Evolutionary conservation across 2,888 invertebrate genomes (phyloP).

Genomic region (Cosmia pyralina): DNA sequence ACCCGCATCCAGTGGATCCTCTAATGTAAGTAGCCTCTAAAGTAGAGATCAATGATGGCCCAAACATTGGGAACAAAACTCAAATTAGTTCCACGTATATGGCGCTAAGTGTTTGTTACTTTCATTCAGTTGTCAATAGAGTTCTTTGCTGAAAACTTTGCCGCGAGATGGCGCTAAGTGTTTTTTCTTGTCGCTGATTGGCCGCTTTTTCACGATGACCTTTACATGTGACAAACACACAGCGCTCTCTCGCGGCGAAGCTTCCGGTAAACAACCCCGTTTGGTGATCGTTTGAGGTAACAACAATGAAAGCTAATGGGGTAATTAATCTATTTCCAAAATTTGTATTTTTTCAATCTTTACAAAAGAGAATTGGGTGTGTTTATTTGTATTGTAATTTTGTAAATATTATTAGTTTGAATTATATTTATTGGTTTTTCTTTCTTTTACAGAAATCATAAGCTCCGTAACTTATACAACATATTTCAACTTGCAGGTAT

Average conservation of each 20-base stretch:
- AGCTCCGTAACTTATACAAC: constrained; percentile 79
- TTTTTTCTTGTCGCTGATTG: too few species aligned
- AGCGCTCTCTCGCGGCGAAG: too few species aligned
- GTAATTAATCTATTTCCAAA: background rate
- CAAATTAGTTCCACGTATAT: too few species aligned
- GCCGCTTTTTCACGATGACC: too few species aligned
- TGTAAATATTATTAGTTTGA: background rate
- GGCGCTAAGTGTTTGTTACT: too few species aligned
- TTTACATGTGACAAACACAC: too few species aligned
- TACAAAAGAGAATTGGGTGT: background rate
- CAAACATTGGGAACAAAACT: too few species aligned
- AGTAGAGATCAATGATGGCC: too few species aligned
- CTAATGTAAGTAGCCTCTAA: constrained; percentile 77
- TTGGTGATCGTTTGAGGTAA: background rate
- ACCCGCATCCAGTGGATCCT: constrained; percentile 81
- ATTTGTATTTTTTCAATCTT: background rate
- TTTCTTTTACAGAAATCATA: constrained; percentile 86
- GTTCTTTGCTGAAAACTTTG: too few species aligned
- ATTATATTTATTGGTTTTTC: constrained; percentile 39
- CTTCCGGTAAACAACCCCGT: too few species aligned
- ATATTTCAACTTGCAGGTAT: constrained; percentile 81
- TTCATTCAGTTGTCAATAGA: too few species aligned
- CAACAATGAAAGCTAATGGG: background rate
- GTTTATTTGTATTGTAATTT: background rate
- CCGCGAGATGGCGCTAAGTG: too few species aligned